Conservation (phyloP, 2,888 invertebrate genomes). For the Orthosia gracilis region DNA sequence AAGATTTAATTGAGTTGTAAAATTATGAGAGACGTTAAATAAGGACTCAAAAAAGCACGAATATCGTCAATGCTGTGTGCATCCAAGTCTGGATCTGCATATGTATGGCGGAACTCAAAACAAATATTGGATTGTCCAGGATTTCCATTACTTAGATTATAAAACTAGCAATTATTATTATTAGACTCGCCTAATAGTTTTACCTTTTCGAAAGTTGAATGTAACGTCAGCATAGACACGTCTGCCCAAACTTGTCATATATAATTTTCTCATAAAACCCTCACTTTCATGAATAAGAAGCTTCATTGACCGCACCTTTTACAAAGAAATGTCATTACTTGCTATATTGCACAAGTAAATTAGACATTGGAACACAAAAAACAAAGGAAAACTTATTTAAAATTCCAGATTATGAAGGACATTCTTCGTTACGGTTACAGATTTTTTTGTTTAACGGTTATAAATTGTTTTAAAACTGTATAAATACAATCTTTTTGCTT, state of each 20-base stretch:
- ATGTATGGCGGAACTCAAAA: not conserved
- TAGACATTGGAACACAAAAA: not conserved
- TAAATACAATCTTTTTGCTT: not conserved
- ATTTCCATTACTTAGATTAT: not conserved
- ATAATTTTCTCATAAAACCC: slow-evolving; percentile 26
- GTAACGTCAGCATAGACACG: not conserved
- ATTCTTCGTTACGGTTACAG: not conserved
- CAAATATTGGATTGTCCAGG: not conserved
- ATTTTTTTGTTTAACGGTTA: not conserved
- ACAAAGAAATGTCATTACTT: slow-evolving; percentile 1
- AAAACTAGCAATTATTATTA: not conserved
- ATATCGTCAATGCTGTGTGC: not conserved
- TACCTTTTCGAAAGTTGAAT: not conserved
- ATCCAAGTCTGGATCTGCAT: not conserved
- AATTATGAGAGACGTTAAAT: not conserved
- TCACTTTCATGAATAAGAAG: slow-evolving; percentile 17
- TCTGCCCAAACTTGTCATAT: slow-evolving; percentile 3
- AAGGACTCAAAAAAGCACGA: not conserved
- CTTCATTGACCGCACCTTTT: slow-evolving; percentile 3
- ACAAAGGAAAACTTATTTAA: not conserved
- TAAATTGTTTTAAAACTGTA: not conserved
- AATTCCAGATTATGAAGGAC: not conserved
- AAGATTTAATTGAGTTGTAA: not conserved
- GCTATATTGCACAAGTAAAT: not conserved
- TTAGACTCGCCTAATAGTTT: not conserved